Conservation (phyloP, 2,113 vertebrate genomes). For the Fregata magnificens region DNA sequence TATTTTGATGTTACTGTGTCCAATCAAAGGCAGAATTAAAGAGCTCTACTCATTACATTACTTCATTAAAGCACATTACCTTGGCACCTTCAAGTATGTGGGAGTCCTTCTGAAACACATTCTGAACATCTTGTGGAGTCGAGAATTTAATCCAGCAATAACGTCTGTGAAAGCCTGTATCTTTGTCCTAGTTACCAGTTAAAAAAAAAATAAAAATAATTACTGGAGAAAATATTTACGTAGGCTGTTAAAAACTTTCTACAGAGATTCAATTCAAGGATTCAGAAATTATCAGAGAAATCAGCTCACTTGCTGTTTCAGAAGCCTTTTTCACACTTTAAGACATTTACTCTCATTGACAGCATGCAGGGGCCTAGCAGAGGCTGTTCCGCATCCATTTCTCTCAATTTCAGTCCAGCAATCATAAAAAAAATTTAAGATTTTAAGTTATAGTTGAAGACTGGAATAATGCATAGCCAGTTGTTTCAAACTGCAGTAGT, state of each 20-base stretch:
- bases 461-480: not conserved
- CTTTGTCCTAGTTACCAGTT: conserved; percentile 77
- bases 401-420: not conserved
- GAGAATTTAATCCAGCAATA: conserved; percentile 84
- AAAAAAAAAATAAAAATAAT: not conserved
- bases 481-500: not conserved
- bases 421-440: not conserved
- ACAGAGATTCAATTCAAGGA: not conserved
- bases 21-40: not conserved
- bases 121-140: conserved; percentile 76
- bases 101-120: conserved; percentile 82
- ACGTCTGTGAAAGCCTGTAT: conserved; percentile 90
- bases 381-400: not conserved
- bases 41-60: not conserved
- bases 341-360: not conserved
- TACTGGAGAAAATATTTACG: not conserved
- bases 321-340: not conserved
- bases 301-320: not conserved
- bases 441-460: not conserved
- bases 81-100: conserved; percentile 87
- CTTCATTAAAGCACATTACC: conserved; percentile 64
- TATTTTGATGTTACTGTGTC: not conserved
- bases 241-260: not conserved
- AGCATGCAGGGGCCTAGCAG: not conserved
- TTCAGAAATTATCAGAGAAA: not conserved